A percentile compares a stretch with the other conserved stretches of the same genome.
Conservation (phyloP, 2,888 invertebrate genomes). For the Aleiodes leptofemur region DNA sequence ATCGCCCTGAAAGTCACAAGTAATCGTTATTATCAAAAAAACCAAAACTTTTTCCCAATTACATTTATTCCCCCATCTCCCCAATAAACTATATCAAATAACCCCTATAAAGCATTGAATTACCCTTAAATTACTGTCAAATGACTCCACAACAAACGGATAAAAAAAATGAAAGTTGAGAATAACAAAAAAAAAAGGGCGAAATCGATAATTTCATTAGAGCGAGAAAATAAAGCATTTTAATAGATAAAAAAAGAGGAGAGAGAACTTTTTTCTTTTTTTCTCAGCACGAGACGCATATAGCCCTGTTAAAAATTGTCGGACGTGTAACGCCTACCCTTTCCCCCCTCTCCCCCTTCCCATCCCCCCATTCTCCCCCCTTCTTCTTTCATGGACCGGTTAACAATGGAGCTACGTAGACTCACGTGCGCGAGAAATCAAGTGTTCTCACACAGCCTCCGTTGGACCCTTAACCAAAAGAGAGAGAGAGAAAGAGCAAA, state of each 20-base stretch:
- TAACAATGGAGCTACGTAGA: conserved; percentile 73
- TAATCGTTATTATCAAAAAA: background rate
- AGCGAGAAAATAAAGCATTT: conserved; percentile 21
- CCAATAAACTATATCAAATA: background rate
- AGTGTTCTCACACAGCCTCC: conserved; percentile 73
- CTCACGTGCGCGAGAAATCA: conserved; percentile 75
- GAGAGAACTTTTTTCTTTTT: conserved; percentile 16
- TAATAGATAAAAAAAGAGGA: conserved; percentile 10
- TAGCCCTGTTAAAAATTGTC: conserved; percentile 62
- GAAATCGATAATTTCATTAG: conserved; percentile 23
- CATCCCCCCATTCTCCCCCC: conserved; percentile 44
- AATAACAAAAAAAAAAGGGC: background rate
- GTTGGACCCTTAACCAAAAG: conserved; percentile 47
- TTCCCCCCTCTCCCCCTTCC: conserved; percentile 38
- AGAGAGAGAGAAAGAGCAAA: conserved; percentile 37
- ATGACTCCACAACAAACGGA: conserved; percentile 24
- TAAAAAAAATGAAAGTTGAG: background rate
- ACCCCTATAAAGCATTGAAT: background rate
- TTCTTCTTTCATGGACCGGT: conserved; percentile 57
- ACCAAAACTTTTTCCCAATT: background rate
- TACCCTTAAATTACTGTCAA: conserved; percentile 4
- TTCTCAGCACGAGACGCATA: conserved; percentile 33
- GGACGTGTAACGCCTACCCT: conserved; percentile 64
- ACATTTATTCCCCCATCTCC: too few species aligned
- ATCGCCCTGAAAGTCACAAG: too few species aligned